Percentiles rank a stretch among this genome's conserved stretches.
Conservation (phyloP, 2,797 vertebrate species). For the Centroberyx gerrardi region DNA sequence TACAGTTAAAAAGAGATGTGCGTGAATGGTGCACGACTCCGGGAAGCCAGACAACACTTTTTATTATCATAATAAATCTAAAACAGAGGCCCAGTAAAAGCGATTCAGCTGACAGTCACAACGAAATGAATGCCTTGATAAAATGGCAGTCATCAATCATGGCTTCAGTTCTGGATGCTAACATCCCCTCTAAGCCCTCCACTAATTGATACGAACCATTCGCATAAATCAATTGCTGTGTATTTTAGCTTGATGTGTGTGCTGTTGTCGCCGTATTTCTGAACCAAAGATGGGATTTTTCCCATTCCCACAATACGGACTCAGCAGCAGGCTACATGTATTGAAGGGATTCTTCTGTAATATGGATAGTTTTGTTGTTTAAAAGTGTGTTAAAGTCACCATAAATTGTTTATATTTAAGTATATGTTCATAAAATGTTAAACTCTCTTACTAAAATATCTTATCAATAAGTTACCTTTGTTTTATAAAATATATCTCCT, state of each 20-base stretch:
- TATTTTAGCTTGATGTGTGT: conserved; percentile 32
- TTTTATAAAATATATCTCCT: background rate
- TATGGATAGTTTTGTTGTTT: conserved; percentile 17
- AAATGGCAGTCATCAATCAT: conserved; percentile 81
- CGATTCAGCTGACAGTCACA: conserved; percentile 75
- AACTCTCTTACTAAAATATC: background rate
- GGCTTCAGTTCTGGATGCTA: conserved; percentile 63
- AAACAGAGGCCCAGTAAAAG: conserved; percentile 73
- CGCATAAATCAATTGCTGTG: conserved; percentile 74
- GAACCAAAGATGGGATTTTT: conserved; percentile 39
- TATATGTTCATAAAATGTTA: background rate
- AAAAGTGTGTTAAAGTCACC: no score
- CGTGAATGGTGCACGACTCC: conserved; percentile 49
- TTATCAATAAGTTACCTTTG: background rate
- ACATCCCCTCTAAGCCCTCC: conserved; percentile 58
- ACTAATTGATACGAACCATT: conserved; percentile 76
- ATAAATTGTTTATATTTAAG: no score
- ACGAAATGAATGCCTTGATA: conserved; percentile 76
- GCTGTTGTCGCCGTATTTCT: conserved; percentile 42
- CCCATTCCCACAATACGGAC: background rate
- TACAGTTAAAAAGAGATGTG: conserved; percentile 51
- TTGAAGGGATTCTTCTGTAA: conserved; percentile 12
- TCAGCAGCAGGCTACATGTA: conserved; percentile 23
- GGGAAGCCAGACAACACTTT: conserved; percentile 64
- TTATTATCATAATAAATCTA: conserved; percentile 81